Evolutionary conservation across 2,888 invertebrate genomes (phyloP), one percentile per base, ranked within the genome.

Genomic region (Conops quadrifasciatus): DNA sequence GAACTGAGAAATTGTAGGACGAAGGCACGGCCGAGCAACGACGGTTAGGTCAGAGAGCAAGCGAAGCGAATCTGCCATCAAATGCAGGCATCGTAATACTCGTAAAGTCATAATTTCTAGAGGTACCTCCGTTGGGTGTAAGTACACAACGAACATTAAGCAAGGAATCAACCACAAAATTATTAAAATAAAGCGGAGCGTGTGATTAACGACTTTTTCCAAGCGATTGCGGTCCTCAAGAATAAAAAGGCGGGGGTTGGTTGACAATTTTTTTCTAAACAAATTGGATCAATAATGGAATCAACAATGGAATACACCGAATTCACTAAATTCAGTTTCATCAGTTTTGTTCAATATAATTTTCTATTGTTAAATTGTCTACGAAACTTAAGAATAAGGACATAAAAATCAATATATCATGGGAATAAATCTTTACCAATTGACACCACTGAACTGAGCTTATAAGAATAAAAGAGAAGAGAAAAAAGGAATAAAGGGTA

Each of bases 341-440:
- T 24, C 56, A 19, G 16, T 56, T 56, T 56, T 56, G n/a, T 36
- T 36, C 36, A 36, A 36, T 7, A 36, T 36, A 9, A 24, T 64
- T 64, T 64, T 24, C 19, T 24, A 11, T 60, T 30, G 16, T 63
- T 47, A 16, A 63, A 16, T 63, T 36, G 36, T 56, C 26, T 56
- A 24, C 30, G 56, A 66, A 36, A 19, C 7, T 7, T 4, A 36
- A 7, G 36, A 36, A 36, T 36, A 36, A 36, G 9, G 9, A 36
- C 9, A 9, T 36, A 36, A 36, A 36, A 36, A 36, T 36, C n/a
- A 24, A 60, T 43, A 68, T 43, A 68, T 68, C 67, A 68, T 16
- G 15, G 62, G 62, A 49, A 60, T 68, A 68, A 68, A 68, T 68
- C 68, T 68, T 43, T 16, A 68, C 19, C 60, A 68, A 62, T 51